Evolutionary conservation across 2,113 vertebrate genomes (phyloP), one percentile per base, ranked within the genome.

Genomic region (Leucoraja erinaceus): DNA sequence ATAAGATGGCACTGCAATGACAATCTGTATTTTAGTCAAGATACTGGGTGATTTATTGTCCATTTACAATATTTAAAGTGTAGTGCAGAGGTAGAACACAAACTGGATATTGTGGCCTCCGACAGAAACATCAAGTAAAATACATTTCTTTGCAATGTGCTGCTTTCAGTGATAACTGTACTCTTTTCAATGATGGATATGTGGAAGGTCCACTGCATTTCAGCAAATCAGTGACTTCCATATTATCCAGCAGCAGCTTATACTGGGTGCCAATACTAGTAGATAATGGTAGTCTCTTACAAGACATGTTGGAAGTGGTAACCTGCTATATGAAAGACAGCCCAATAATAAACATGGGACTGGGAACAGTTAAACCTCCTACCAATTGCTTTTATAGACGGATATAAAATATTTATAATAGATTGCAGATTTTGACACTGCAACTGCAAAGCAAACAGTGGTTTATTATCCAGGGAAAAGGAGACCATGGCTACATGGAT

Each of bases 401-500:
- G 94, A 95, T 94, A 95, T 66, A 95, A 93, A 94, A 94, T 94
- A 94, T 66, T 93, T 93, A 63, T 94, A 92, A 93, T 78, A 94
- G 93, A 96, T 94, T 94, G 94, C 94, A 96, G 79, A 92, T 94
- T 95, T 94, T 95, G 95, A 94, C 94, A 95, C 79, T 16, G 61
- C 92, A 94, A 95, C 93, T 94, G 94, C 93, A 94, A 93, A 22
- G 94, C 94, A 94, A 95, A 95, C 96, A 96, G 96, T 95, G 96
- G 96, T 95, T 96, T 96, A 93, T 94, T 97, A 96, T 95, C 94
- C 94, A 95, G 93, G 94, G 94, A 91, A 96, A 96, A 96, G 95
- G 93, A 96, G 96, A 96, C 95, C 95, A 94, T 93, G 93, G 95
- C 94, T 96, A 95, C 95, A 96, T 93, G 95, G 96, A 96, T 97